These are phyloP conservation scores for Bimastos eiseni DNA, from an alignment of 2,888 invertebrate genomes.

Conservation along the genomic window DNA sequence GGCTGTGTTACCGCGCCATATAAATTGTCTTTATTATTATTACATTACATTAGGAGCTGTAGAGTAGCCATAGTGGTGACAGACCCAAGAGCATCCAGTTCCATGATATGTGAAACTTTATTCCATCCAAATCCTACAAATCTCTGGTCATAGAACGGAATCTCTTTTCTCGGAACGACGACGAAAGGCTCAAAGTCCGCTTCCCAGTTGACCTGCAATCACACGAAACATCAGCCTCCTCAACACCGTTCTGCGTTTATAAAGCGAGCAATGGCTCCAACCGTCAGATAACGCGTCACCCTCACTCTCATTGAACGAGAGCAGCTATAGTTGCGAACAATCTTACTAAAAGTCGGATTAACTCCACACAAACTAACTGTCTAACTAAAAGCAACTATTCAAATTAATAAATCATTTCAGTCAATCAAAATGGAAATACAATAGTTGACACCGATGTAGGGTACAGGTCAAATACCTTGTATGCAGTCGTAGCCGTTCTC, in stretches of 20 bases:
- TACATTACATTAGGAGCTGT: too few relatives aligned
- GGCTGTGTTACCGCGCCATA: too few relatives aligned
- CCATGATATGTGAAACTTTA: conserved; percentile 83
- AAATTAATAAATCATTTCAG: neutral
- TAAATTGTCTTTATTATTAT: too few relatives aligned
- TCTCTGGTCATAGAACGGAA: conserved; percentile 77
- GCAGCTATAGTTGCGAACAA: neutral
- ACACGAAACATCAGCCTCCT: neutral
- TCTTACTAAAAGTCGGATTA: neutral
- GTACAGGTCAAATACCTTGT: conserved; percentile 66
- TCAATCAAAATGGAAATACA: neutral
- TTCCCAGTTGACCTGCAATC: conserved; percentile 79
- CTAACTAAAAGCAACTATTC: neutral
- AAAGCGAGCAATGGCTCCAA: too few relatives aligned
- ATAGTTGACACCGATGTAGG: neutral
- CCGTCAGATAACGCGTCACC: too few relatives aligned
- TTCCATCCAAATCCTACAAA: conserved; percentile 97
- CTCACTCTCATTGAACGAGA: neutral
- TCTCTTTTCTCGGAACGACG: conserved; percentile 66
- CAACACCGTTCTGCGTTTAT: too few relatives aligned
- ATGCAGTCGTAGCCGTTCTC: conserved; percentile 76
- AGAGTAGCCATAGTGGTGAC: too few relatives aligned
- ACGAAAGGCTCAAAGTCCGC: conserved; percentile 89
- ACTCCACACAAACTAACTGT: too few relatives aligned
- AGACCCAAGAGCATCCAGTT: conserved; percentile 76